These are phyloP conservation scores for Drosophila nebulosa DNA, from an alignment of 1,140 invertebrate genomes.

Conservation along the genomic window DNA sequence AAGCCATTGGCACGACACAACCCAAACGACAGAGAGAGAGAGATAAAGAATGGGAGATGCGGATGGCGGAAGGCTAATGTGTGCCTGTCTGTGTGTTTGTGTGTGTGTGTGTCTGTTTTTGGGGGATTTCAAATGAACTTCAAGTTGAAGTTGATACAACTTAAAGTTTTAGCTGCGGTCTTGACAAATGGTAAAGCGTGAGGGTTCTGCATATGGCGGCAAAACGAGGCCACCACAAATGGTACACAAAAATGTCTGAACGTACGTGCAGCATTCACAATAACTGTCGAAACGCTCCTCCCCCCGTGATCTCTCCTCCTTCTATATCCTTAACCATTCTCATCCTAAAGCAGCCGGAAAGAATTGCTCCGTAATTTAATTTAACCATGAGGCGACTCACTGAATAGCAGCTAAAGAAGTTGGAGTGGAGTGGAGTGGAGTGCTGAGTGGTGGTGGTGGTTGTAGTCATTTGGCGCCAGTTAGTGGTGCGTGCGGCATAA, in stretches of 20 bases:
- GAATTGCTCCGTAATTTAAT: slow-evolving; percentile 77
- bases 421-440: neutral
- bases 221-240: slow-evolving; percentile 49
- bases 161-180: slow-evolving; percentile 43
- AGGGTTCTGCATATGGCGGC: slow-evolving; percentile 29
- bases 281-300: slow-evolving; percentile 28
- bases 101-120: slow-evolving; percentile 2
- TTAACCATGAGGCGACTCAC: slow-evolving; percentile 48
- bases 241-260: slow-evolving; percentile 26
- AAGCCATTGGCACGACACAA: slow-evolving; percentile 61
- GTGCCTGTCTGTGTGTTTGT: neutral
- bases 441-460: neutral
- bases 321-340: no score
- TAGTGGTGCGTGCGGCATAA: slow-evolving; percentile 72
- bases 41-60: neutral
- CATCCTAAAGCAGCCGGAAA: slow-evolving; percentile 63
- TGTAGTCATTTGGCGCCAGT: slow-evolving; percentile 41
- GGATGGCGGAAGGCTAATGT: slow-evolving; percentile 2
- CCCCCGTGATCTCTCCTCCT: slow-evolving; percentile 19
- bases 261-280: slow-evolving; percentile 60
- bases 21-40: slow-evolving; percentile 1
- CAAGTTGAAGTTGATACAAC: slow-evolving; percentile 24
- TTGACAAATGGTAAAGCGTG: slow-evolving; percentile 41
- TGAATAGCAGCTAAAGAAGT: neutral
- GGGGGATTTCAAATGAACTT: slow-evolving; percentile 32